phyloP scores from a whole-genome alignment of 2,797 vertebrate genomes.

The Trematomus bernacchii region DNA sequence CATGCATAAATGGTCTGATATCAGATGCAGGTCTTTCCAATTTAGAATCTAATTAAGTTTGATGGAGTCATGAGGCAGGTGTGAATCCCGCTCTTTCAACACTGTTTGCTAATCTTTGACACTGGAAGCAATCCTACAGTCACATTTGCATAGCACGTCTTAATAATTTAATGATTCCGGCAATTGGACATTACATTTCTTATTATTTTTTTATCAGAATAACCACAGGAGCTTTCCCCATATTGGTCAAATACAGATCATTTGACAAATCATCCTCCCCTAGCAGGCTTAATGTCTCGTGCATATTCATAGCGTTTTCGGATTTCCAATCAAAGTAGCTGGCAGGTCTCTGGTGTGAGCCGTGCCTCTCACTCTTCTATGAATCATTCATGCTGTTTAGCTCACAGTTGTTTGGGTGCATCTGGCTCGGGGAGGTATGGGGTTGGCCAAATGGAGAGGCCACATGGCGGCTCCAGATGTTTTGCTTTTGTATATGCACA shows the following conservation, averaged over 20 bases:
- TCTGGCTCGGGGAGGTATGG: conserved; percentile 81
- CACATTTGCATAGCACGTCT: conserved; percentile 68
- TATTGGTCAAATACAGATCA: conserved; percentile 87
- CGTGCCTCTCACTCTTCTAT: conserved; percentile 78
- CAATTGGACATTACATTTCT: conserved; percentile 74
- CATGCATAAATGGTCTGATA: conserved; percentile 84
- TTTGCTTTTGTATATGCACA: conserved; percentile 86
- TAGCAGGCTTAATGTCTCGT: conserved; percentile 79
- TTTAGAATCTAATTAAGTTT: conserved; percentile 90
- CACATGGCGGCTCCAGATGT: conserved; percentile 93
- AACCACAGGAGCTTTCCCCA: conserved; percentile 83
- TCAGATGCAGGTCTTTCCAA: conserved; percentile 89
- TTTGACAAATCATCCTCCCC: conserved; percentile 88
- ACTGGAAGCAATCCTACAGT: conserved; percentile 33
- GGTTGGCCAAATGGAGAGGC: conserved; percentile 87
- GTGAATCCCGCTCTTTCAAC: conserved; percentile 67
- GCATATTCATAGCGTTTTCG: conserved; percentile 90
- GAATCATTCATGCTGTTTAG: conserved; percentile 92
- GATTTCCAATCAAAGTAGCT: conserved; percentile 92
- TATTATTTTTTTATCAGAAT: conserved; percentile 79
- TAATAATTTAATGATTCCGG: conserved; percentile 80
- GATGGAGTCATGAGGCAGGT: conserved; percentile 85
- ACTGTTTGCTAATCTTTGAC: conserved; percentile 50
- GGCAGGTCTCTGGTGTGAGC: conserved; percentile 85
- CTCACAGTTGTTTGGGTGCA: conserved; percentile 88